Percentiles rank a stretch among this genome's conserved stretches.
Evolutionary conservation across 2,797 vertebrate genomes (phyloP).

Genomic region (Melopsittacus undulatus): DNA sequence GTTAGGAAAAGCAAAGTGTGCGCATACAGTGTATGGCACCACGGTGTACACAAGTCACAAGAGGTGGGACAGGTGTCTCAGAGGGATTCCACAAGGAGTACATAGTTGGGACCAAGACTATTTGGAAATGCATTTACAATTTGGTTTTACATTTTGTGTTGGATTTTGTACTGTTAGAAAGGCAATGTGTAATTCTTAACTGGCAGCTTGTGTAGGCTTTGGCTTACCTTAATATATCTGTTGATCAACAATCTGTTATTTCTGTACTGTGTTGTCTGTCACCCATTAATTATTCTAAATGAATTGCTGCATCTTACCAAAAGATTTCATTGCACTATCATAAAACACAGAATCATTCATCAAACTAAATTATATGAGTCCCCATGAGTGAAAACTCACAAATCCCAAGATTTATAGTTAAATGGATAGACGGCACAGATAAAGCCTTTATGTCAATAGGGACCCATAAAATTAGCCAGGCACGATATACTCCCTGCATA

Average conservation of each 20-base stretch:
- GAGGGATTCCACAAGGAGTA: neutral
- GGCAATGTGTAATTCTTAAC: neutral
- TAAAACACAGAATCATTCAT: slow-evolving; percentile 23
- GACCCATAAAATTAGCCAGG: slow-evolving; percentile 28
- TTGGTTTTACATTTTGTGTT: neutral
- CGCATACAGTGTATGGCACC: neutral
- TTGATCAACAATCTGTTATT: neutral
- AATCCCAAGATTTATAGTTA: neutral
- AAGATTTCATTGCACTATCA: neutral
- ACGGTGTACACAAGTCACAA: neutral
- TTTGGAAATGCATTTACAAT: neutral
- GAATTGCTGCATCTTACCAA: neutral
- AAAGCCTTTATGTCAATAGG: slow-evolving; percentile 27
- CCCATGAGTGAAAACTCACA: neutral
- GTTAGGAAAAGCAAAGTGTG: neutral
- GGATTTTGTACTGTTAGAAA: neutral
- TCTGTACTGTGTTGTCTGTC: neutral
- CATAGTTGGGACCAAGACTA: neutral
- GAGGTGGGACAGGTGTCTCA: neutral
- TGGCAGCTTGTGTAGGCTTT: neutral
- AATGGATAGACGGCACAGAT: slow-evolving; percentile 12
- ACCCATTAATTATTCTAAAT: neutral
- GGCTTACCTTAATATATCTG: neutral
- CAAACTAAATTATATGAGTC: neutral
- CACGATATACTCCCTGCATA: neutral